Evolutionary conservation across 2,888 invertebrate species (phyloP), one percentile per base, ranked within the genome.

Genomic region (Eilema griseolum): DNA sequence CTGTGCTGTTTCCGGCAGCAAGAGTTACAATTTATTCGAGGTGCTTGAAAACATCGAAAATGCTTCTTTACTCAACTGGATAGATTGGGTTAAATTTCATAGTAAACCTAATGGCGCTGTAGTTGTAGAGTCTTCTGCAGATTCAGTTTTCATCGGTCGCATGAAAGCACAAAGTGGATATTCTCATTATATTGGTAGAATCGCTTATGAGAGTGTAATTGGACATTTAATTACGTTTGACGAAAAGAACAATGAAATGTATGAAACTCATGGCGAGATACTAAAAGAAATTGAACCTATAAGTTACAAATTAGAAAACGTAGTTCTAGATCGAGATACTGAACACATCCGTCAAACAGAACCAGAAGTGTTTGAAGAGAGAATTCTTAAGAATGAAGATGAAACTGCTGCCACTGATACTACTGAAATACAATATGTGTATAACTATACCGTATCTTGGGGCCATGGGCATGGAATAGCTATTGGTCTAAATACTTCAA

Each of bases 221-320:
- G 98, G 98, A 14, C 96, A 96, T 82, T 96, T 98, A 77, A 95
- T 96, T 77, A 96, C 97, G 52, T 96, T 97, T 71, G 96, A 97
- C 84, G 96, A 96, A 71, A 93, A 96, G 71, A 95, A 96, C 64
- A 96, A 96, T 75, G 96, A 96, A 83, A 81, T 95, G 31, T 86
- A 86, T 60, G 96, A 95, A 84, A 96, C 96, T 72, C 96, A 96
- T 64, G 98, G 98, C 0, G 97, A 98, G 87, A 96, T 98, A 66
- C 93, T 98, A 33, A 96, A 97, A 11, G 98, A 98, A 93, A 96
- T 97, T 0, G 98, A 98, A 89, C 98, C 98, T 1, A 94, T 96
- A 52, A 95, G 96, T 71, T 98, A 98, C 88, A 97, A 98, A 88
- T 90, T 98, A 81, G 96, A 96, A 69, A 95, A 96, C 71, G 96